These are phyloP conservation scores for Dryobota labecula DNA, from an alignment of 2,888 invertebrate species.

Conservation along the genomic window DNA sequence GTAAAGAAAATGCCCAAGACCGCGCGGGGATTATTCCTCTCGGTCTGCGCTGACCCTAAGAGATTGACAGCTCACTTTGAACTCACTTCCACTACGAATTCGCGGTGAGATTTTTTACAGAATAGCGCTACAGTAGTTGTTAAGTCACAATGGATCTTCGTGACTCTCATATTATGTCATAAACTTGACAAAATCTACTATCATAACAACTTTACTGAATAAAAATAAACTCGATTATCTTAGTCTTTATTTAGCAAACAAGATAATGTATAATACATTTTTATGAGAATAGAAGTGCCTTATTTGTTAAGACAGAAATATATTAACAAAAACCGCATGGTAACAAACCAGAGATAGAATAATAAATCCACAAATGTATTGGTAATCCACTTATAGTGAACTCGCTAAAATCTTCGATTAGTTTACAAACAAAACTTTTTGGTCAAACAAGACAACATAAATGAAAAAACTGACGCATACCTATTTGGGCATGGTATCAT, in stretches of 20 bases:
- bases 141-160: conserved; percentile 4
- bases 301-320: conserved; percentile 24
- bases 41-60: too few species aligned
- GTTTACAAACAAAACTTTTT: conserved; percentile 38
- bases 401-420: conserved; percentile 27
- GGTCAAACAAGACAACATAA: neutral
- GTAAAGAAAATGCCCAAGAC: too few species aligned
- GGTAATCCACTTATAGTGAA: conserved; percentile 15
- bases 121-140: too few species aligned
- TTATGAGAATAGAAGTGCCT: conserved; percentile 3
- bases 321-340: neutral
- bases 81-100: too few species aligned
- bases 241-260: conserved; percentile 28
- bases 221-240: conserved; percentile 40
- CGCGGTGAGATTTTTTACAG: too few species aligned
- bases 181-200: conserved; percentile 21
- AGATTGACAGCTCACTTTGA: too few species aligned
- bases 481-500: conserved; percentile 14
- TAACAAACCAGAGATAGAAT: conserved; percentile 1
- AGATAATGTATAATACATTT: conserved; percentile 32
- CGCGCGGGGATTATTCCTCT: too few species aligned
- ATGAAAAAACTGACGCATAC: neutral
- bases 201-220: conserved; percentile 4
- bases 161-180: conserved; percentile 11
- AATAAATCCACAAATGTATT: conserved; percentile 12